Conservation (phyloP, 2,797 vertebrate genomes). For the Crossoptilon crossoptilon region DNA sequence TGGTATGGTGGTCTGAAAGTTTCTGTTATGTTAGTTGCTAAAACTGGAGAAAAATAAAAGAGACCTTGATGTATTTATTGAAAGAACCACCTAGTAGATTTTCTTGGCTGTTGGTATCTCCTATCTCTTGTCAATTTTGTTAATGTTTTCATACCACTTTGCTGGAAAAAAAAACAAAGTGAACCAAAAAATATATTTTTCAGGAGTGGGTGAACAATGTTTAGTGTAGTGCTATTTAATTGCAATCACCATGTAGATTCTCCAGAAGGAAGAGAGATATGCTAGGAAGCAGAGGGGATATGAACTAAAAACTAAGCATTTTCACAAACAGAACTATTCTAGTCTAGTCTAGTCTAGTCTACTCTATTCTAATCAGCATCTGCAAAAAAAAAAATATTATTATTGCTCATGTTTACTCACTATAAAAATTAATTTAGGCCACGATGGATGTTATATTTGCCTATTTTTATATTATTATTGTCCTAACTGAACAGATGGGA, state of each 20-base stretch:
- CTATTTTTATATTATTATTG: background rate
- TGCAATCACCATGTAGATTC: background rate
- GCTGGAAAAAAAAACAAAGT: background rate
- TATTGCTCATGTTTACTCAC: background rate
- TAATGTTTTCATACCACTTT: background rate
- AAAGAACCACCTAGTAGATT: constrained; percentile 60
- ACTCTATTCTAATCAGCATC: background rate
- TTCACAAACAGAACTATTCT: constrained; percentile 9
- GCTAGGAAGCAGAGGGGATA: background rate
- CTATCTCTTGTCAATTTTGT: constrained; percentile 22
- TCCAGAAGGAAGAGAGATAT: background rate
- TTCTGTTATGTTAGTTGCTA: constrained; percentile 76
- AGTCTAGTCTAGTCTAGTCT: background rate
- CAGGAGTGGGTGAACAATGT: background rate
- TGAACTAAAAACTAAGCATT: constrained; percentile 10
- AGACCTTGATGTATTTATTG: constrained; percentile 81
- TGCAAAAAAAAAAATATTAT: background rate
- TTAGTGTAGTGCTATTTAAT: constrained; percentile 11
- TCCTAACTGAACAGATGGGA: background rate
- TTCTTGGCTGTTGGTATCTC: constrained; percentile 40
- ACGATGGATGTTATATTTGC: background rate
- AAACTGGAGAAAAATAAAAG: constrained; percentile 73
- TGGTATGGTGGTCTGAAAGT: constrained; percentile 76
- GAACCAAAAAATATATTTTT: background rate
- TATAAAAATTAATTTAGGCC: background rate